Evolutionary conservation across 1,140 invertebrate species (phyloP).

Genomic region (Phthorimaea operculella): DNA sequence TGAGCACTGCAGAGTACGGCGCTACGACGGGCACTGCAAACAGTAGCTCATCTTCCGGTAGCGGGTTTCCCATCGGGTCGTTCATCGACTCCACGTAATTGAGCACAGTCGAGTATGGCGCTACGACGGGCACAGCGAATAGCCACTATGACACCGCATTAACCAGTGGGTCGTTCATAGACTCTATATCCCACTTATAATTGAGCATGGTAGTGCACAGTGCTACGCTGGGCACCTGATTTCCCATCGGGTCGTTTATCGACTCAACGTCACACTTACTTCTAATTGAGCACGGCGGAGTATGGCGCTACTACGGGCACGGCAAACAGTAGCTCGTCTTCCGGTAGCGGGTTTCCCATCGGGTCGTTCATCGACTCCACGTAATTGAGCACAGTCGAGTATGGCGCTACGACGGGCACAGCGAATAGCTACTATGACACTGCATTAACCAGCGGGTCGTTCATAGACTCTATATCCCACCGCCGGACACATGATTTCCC

Average conservation of each 20-base stretch:
- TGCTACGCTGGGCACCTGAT: too few species aligned
- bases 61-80: constrained; percentile 82
- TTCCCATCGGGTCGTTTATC: constrained; percentile 85
- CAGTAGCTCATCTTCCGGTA: constrained; percentile 90
- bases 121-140: constrained; percentile 94
- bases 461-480: constrained; percentile 79
- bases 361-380: constrained; percentile 82
- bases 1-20: constrained; percentile 88
- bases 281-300: constrained; percentile 88
- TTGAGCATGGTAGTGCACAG: too few species aligned
- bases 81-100: constrained; percentile 85
- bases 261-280: constrained; percentile 85
- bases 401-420: constrained; percentile 95
- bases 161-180: constrained; percentile 86
- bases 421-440: constrained; percentile 88
- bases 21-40: constrained; percentile 96
- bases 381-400: constrained; percentile 88
- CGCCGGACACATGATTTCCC: constrained; percentile 83
- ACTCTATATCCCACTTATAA: constrained; percentile 79
- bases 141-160: constrained; percentile 84
- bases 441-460: constrained; percentile 87
- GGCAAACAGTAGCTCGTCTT: constrained; percentile 95
- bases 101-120: constrained; percentile 89
- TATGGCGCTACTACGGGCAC: constrained; percentile 97
- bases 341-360: constrained; percentile 77